Base-by-base conservation (phyloP, 2,113 vertebrate species). In the Ginglymostoma cirratum region DNA sequence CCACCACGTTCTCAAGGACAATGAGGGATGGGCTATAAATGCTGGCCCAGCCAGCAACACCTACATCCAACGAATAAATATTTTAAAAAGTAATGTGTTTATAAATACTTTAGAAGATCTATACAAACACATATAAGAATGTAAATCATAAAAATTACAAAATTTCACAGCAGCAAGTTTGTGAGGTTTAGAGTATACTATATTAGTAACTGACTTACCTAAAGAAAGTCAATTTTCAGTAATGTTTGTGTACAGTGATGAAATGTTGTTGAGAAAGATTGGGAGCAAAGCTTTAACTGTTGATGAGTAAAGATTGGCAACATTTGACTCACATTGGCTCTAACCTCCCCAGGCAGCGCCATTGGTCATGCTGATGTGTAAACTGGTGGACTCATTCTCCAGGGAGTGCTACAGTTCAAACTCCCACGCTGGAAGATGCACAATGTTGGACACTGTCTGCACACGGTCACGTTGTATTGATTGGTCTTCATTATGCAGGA, bases 361-460 rank as follows among this genome's bases (percentile, higher is more conserved):
- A 67, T 34, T 65, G 34, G 38, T 67, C 14, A 10, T n/a, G 38
- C 61, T 66, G n/a, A 93, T 66, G 27, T 76, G 67, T 52, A 72
- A 95, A 95, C 52, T 76, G 69, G 45, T 17, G 42, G 69, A 95
- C 45, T 72, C 69, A 48, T 2, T 95, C 94, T 76, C 94, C 94
- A 30, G 94, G 94, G 94, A 72, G 8, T 30, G 42, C 12, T 27
- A 7, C 1, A 45, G 72, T 4, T 42, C 19, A 76, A 45, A 45
- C 48, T 95, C 42, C 10, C 94, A 27, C 23, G 72, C 48, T 70
- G 94, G 69, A 45, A 70, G 15, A 30, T 5, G 38, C 23, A n/a
- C 66, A 10, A 23, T 52, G 69, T 95, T 27, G 24, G 67, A 1
- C 21, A 72, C 24, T 95, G 42, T 95, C 70, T 95, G 19, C 65